Percentiles rank a stretch among this genome's conserved stretches.
phyloP scores from a whole-genome alignment of 2,113 vertebrate species.

The Hippocampus barbouri region DNA sequence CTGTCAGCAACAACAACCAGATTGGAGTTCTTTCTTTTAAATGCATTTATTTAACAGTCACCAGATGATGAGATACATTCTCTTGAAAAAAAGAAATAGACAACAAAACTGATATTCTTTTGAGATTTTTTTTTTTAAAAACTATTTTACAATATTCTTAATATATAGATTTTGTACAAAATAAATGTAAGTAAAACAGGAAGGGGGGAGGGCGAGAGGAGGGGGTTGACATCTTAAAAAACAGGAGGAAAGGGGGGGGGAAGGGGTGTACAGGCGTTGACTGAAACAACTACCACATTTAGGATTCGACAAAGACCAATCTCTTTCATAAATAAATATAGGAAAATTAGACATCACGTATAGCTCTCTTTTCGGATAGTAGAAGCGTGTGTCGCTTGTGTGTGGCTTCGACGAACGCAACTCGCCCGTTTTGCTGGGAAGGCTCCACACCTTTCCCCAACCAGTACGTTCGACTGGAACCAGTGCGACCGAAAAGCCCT shows the following conservation, averaged over 20 bases:
- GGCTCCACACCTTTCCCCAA: constrained; percentile 44
- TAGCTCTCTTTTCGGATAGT: constrained; percentile 66
- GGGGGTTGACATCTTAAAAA: constrained; percentile 60
- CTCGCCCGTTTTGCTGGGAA: constrained; percentile 42
- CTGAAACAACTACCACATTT: constrained; percentile 67
- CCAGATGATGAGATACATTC: constrained; percentile 81
- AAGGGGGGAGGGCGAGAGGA: constrained; percentile 49
- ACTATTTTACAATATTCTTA: constrained; percentile 81
- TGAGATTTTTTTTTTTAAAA: constrained; percentile 63
- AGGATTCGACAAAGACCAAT: constrained; percentile 63
- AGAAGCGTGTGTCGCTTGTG: constrained; percentile 50
- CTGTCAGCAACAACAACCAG: constrained; percentile 6
- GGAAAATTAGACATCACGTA: constrained; percentile 73
- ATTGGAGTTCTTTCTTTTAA: constrained; percentile 45
- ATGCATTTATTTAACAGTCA: constrained; percentile 81
- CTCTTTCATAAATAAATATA: constrained; percentile 73
- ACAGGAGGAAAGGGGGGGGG: constrained; percentile 22
- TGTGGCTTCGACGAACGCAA: constrained; percentile 44
- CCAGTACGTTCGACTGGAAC: constrained; percentile 48
- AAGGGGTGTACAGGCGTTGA: constrained; percentile 41
- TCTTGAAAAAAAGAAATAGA: constrained; percentile 78
- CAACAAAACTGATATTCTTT: constrained; percentile 73
- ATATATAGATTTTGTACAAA: constrained; percentile 82
- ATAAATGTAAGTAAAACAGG: constrained; percentile 72
- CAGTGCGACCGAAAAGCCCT: constrained; percentile 53